These are phyloP conservation scores for Parnassius orleans DNA, from an alignment of 2,888 invertebrate genomes.

Conservation along the genomic window DNA sequence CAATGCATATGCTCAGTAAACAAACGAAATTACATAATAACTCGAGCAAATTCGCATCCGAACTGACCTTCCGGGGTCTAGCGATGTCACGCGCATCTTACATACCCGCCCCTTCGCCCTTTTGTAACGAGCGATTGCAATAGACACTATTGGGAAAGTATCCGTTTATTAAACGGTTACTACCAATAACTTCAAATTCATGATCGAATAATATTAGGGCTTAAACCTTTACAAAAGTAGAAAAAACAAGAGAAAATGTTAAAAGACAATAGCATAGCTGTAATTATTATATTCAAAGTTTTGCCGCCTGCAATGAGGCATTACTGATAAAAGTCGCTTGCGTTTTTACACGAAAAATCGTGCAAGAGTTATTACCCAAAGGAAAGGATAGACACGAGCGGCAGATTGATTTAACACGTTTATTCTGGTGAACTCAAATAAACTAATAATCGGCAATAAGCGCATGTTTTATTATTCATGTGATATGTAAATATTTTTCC, in stretches of 20 bases:
- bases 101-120: neutral
- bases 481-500: conserved; percentile 3
- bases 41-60: no score
- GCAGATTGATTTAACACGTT: conserved; percentile 13
- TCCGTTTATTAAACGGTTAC: conserved; percentile 2
- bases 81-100: no score
- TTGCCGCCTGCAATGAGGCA: no score
- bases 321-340: no score
- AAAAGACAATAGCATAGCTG: conserved; percentile 4
- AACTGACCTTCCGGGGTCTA: no score
- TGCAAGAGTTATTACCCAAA: conserved; percentile 3
- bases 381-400: conserved; percentile 3
- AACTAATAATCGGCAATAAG: conserved; percentile 19
- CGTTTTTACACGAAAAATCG: no score
- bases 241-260: neutral
- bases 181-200: conserved; percentile 3
- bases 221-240: neutral
- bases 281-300: conserved; percentile 1
- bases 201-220: conserved; percentile 2
- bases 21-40: no score
- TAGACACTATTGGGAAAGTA: conserved; percentile 1
- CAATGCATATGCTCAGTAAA: no score
- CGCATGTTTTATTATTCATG: conserved; percentile 18
- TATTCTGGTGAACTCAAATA: conserved; percentile 20
- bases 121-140: conserved; percentile 4